Evolutionary conservation across 2,888 invertebrate species (phyloP).

Genomic region (Ommatoiulus sabulosus): DNA sequence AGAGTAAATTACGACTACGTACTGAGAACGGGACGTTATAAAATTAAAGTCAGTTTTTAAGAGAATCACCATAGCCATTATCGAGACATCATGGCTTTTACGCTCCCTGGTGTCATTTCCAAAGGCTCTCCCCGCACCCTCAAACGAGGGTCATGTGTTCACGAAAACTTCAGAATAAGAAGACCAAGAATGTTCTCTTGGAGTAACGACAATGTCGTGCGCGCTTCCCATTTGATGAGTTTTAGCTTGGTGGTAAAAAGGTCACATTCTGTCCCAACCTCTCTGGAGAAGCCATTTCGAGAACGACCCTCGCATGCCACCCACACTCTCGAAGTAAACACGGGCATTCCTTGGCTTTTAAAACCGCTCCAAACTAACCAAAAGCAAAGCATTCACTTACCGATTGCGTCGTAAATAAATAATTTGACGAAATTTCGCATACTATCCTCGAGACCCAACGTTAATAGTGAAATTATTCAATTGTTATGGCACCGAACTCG

Average conservation of each 20-base stretch:
- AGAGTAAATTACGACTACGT: neutral
- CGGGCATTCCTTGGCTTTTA: neutral
- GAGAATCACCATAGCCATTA: neutral
- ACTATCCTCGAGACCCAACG: neutral
- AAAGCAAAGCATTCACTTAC: constrained; percentile 1
- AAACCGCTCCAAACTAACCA: neutral
- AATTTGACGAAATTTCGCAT: constrained; percentile 49
- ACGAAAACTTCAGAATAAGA: neutral
- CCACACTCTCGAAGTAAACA: constrained; percentile 19
- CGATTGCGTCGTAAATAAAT: constrained; percentile 25
- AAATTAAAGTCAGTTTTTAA: neutral
- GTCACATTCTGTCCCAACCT: neutral
- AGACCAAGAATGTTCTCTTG: neutral
- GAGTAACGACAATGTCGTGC: neutral
- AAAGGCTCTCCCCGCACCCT: neutral
- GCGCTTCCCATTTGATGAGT: neutral
- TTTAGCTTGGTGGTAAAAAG: neutral
- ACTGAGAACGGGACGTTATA: neutral
- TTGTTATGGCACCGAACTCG: neutral
- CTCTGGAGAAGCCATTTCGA: neutral
- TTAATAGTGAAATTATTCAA: neutral
- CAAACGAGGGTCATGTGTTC: neutral
- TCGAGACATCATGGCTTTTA: neutral
- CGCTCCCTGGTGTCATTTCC: neutral
- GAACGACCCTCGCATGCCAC: constrained; percentile 10